Evolutionary conservation across 2,113 vertebrate species (phyloP), one percentile per base, ranked within the genome.

Genomic region (Saccopteryx leptura): DNA sequence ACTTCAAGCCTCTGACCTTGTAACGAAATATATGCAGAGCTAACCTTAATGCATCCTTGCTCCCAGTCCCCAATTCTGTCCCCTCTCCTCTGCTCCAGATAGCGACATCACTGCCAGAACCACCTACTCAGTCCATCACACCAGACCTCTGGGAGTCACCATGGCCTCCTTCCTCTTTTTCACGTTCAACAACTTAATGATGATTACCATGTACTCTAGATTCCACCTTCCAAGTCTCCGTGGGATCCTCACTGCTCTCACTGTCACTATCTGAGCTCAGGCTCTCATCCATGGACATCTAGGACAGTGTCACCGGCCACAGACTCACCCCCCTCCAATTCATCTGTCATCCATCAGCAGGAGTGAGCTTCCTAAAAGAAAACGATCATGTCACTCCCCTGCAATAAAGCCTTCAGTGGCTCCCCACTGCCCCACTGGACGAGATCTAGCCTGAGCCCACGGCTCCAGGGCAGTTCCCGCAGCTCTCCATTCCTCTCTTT

Each of bases 351-450:
- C 79, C 5, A 15, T 90, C 54, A 72, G 68, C 56, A 65, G 33
- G 28, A 46, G 60, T 31, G 68, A 94, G 21, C 60, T 13, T 58
- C 54, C 39, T 81, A 10, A 60, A 66, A 83, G 80, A 74, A 94
- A 92, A 86, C 7, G 26, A 66, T 78, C 31, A 18, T 17, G 9
- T 11, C 21, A 31, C 17, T 69, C 54, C n/a, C 66, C 9, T 11
- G 15, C 10, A 4, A 39, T n/a, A 48, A 78, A 61, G 68, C 12
- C 13, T n/a, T 74, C 48, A 18, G 48, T 66, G 60, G 63, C 71
- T 56, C 58, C 61, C 28, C 56, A n/a, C 0, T 24, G 10, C 33
- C 66, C 66, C 31, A n/a, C 13, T 18, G 50, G 33, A 83, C 4
- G 28, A 82, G 65, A 66, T 61, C 24, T 46, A 21, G 52, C 46